These are phyloP conservation scores for Falco berigora DNA, from an alignment of 2,797 vertebrate genomes.

Conservation along the genomic window DNA sequence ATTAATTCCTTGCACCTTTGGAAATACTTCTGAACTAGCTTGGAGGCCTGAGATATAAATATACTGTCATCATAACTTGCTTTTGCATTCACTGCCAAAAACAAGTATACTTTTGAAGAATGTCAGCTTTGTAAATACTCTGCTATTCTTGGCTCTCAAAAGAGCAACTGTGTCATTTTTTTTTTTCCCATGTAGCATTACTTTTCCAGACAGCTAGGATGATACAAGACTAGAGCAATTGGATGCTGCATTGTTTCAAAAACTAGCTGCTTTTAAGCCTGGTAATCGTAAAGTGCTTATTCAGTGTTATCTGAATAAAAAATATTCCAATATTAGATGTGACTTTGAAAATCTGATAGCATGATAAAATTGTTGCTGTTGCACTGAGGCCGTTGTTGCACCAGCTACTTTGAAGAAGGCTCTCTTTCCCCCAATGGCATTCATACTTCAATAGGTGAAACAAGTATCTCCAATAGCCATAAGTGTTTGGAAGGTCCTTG, in stretches of 20 bases:
- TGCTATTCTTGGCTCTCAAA: not conserved
- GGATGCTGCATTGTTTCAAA: not conserved
- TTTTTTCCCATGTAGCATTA: not conserved
- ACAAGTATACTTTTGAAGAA: not conserved
- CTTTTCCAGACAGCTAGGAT: not conserved
- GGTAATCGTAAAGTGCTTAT: not conserved
- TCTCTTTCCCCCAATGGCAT: not conserved
- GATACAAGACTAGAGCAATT: not conserved
- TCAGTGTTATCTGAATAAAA: not conserved
- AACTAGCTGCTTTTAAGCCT: not conserved
- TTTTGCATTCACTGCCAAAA: not conserved
- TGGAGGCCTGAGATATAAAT: not conserved
- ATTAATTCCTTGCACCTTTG: not conserved
- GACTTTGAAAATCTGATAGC: not conserved
- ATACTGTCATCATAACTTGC: not conserved
- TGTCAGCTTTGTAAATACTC: not conserved
- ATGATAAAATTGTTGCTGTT: not conserved
- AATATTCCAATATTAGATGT: not conserved
- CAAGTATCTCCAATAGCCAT: not conserved
- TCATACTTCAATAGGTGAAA: not conserved
- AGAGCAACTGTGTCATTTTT: not conserved
- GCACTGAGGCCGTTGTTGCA: not conserved
- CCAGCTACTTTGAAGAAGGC: not conserved
- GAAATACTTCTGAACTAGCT: not conserved
- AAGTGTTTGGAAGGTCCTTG: not conserved